Conservation (phyloP, 2,797 vertebrate species). For the Microcaecilia unicolor region DNA sequence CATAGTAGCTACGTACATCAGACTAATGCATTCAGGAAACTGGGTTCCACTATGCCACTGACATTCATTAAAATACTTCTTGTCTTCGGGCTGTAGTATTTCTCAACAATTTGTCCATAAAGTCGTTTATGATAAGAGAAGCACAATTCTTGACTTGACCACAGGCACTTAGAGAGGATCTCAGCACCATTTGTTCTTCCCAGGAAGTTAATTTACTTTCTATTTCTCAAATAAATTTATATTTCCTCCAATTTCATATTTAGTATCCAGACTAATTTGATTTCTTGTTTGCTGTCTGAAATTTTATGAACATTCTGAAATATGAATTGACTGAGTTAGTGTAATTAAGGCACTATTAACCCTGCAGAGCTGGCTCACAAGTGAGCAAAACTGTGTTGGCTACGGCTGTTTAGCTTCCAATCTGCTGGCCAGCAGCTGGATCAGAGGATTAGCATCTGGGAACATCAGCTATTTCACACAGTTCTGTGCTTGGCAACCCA, state of each 20-base stretch:
- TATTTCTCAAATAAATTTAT: conserved; percentile 37
- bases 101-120: too few species aligned
- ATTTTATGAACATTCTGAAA: conserved; percentile 10
- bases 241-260: conserved; percentile 30
- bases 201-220: conserved; percentile 44
- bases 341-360: background rate
- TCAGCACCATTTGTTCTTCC: too few species aligned
- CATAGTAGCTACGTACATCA: too few species aligned
- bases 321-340: conserved; percentile 2
- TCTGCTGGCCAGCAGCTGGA: background rate
- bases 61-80: too few species aligned
- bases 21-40: too few species aligned
- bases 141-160: too few species aligned
- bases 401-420: too few species aligned
- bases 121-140: too few species aligned
- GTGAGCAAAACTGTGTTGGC: background rate
- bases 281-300: conserved; percentile 18
- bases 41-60: too few species aligned
- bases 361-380: background rate
- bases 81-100: too few species aligned
- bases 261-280: conserved; percentile 30
- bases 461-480: background rate
- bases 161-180: too few species aligned
- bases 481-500: conserved; percentile 5
- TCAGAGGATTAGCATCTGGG: background rate